Percentiles rank a stretch among this genome's conserved stretches.
Evolutionary conservation across 2,888 invertebrate species (phyloP).

Genomic region (Antitype chi): DNA sequence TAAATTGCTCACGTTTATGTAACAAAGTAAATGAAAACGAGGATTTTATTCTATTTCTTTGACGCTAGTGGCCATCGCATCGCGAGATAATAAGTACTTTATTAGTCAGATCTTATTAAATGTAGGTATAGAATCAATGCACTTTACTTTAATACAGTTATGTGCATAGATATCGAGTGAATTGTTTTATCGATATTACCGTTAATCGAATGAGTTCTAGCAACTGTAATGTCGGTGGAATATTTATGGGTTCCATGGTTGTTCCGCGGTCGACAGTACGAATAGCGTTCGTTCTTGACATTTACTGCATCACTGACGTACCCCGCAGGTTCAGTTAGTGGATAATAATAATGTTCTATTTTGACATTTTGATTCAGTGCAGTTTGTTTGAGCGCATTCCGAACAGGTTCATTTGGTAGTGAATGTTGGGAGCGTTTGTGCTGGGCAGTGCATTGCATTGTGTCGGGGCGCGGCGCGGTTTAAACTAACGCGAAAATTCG

Average conservation of each 20-base stretch:
- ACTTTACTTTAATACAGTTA: slow-evolving; percentile 55
- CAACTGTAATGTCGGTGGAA: slow-evolving; percentile 56
- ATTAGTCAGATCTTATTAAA: slow-evolving; percentile 41
- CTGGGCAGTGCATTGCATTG: slow-evolving; percentile 3
- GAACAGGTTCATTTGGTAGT: slow-evolving; percentile 52
- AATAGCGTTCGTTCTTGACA: slow-evolving; percentile 67
- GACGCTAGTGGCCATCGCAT: slow-evolving; percentile 21
- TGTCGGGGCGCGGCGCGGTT: slow-evolving; percentile 19
- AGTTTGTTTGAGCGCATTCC: slow-evolving; percentile 52
- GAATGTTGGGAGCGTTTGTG: slow-evolving; percentile 40
- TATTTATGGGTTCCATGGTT: slow-evolving; percentile 61
- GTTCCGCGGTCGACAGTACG: slow-evolving; percentile 56
- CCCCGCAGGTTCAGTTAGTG: slow-evolving; percentile 52
- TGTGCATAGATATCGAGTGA: slow-evolving; percentile 56
- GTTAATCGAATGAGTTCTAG: slow-evolving; percentile 64
- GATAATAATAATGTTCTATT: slow-evolving; percentile 67
- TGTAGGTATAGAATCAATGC: slow-evolving; percentile 53
- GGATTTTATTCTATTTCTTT: slow-evolving; percentile 37
- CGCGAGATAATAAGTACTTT: slow-evolving; percentile 45
- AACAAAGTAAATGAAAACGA: slow-evolving; percentile 52
- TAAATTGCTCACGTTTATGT: slow-evolving; percentile 54
- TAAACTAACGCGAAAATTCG: neutral
- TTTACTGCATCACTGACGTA: slow-evolving; percentile 63
- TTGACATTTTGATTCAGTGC: slow-evolving; percentile 65
- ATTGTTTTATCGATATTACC: slow-evolving; percentile 63